A percentile compares a stretch with the other conserved stretches of the same genome.
Evolutionary conservation across 2,888 invertebrate species (phyloP).

Genomic region (Himalopsyche japonica): DNA sequence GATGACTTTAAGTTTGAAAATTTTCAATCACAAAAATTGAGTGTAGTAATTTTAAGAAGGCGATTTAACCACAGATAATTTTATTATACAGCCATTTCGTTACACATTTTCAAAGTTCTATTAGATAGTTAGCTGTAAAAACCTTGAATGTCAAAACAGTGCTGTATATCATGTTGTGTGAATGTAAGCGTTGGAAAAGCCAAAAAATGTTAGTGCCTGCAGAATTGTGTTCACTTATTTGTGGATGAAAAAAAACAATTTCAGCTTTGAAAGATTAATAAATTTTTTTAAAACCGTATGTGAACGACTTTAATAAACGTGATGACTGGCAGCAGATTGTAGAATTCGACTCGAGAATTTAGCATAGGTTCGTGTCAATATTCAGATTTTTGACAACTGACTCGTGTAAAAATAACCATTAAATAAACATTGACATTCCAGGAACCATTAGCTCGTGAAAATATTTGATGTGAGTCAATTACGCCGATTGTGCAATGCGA

Average conservation of each 20-base stretch:
- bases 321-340: background rate
- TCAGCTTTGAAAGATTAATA: background rate
- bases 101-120: no score
- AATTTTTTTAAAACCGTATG: background rate
- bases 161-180: background rate
- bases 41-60: no score
- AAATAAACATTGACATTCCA: conserved; percentile 37
- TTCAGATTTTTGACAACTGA: conserved; percentile 4
- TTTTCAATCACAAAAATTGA: no score
- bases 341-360: background rate
- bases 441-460: conserved; percentile 30
- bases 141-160: background rate
- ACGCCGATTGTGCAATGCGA: conserved; percentile 33
- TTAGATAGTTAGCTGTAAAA: background rate
- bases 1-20: no score
- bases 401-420: conserved; percentile 24
- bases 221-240: background rate
- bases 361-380: conserved; percentile 12
- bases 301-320: background rate
- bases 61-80: no score
- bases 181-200: background rate
- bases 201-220: background rate
- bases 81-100: no score
- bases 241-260: background rate
- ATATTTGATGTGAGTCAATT: conserved; percentile 33